Evolutionary conservation across 2,888 invertebrate species (phyloP).

Genomic region (Athetis lepigone): DNA sequence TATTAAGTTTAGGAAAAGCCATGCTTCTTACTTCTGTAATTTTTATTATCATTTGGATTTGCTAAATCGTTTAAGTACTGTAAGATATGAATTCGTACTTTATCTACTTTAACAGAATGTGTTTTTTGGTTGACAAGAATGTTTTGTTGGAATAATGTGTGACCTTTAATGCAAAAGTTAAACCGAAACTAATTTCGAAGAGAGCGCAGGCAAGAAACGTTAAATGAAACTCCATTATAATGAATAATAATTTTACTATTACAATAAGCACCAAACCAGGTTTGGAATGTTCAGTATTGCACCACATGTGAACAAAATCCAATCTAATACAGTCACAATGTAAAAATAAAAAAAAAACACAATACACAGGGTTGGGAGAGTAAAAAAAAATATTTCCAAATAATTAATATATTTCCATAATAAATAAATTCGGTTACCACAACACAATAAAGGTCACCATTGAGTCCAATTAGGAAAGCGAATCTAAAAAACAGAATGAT

Average conservation of each 20-base stretch:
- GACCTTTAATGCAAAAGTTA: constrained; percentile 80
- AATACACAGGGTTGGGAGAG: constrained; percentile 64
- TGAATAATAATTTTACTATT: constrained; percentile 87
- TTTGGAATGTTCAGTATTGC: constrained; percentile 90
- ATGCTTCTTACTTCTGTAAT: constrained; percentile 67
- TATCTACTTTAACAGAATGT: constrained; percentile 39
- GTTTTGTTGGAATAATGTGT: constrained; percentile 75
- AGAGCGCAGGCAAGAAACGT: constrained; percentile 78
- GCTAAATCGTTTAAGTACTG: constrained; percentile 66
- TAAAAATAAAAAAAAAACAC: constrained; percentile 67
- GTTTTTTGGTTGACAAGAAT: constrained; percentile 45
- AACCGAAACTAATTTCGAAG: constrained; percentile 60
- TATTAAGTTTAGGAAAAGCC: constrained; percentile 74
- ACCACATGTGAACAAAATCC: constrained; percentile 84
- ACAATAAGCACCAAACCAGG: constrained; percentile 89
- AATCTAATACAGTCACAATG: constrained; percentile 77
- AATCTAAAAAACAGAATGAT: constrained; percentile 61
- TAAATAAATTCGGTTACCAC: constrained; percentile 80
- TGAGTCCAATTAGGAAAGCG: constrained; percentile 68
- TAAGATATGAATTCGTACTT: constrained; percentile 64
- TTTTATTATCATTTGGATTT: constrained; percentile 60
- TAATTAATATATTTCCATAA: constrained; percentile 68
- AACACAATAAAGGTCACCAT: constrained; percentile 89
- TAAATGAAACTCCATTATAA: constrained; percentile 84
- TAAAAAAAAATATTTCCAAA: constrained; percentile 66